A percentile compares a stretch with the other conserved stretches of the same genome.
Evolutionary conservation across 2,113 vertebrate genomes (phyloP).

Genomic region (Electrona antarctica): DNA sequence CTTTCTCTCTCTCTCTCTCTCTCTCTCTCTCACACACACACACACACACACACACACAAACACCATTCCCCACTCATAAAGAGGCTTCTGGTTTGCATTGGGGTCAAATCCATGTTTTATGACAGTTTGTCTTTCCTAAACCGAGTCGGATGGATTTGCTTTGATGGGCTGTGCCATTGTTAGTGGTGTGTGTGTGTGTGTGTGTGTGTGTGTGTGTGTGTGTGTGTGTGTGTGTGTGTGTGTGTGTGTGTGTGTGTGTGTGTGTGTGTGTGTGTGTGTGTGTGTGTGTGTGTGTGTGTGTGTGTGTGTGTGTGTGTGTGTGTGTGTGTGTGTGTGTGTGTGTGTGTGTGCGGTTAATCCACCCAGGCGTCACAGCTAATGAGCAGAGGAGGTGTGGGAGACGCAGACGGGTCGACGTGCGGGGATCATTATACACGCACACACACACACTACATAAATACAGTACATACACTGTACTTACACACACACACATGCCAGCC

Average conservation of each 20-base stretch:
- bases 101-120: constrained; percentile 62
- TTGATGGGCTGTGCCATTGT: constrained; percentile 58
- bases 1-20: neutral
- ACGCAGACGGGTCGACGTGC: constrained; percentile 43
- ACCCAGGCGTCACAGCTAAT: constrained; percentile 68
- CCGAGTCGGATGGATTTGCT: constrained; percentile 41
- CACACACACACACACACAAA: constrained; percentile 10
- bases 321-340: too few species aligned
- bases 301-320: constrained; percentile 28
- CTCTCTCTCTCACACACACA: constrained; percentile 6
- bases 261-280: constrained; percentile 21
- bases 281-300: constrained; percentile 4
- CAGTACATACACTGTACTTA: neutral
- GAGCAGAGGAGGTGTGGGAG: constrained; percentile 63
- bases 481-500: constrained; percentile 20
- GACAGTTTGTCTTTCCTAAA: constrained; percentile 64
- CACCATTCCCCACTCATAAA: constrained; percentile 31
- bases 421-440: constrained; percentile 47
- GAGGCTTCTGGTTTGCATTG: constrained; percentile 59
- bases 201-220: neutral
- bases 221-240: constrained; percentile 10
- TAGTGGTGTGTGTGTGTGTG: constrained; percentile 12
- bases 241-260: constrained; percentile 23
- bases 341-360: constrained; percentile 62
- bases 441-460: constrained; percentile 19